Percentiles rank a stretch among this genome's conserved stretches.
Evolutionary conservation across 2,888 invertebrate genomes (phyloP).

Genomic region (Sialis lutaria): DNA sequence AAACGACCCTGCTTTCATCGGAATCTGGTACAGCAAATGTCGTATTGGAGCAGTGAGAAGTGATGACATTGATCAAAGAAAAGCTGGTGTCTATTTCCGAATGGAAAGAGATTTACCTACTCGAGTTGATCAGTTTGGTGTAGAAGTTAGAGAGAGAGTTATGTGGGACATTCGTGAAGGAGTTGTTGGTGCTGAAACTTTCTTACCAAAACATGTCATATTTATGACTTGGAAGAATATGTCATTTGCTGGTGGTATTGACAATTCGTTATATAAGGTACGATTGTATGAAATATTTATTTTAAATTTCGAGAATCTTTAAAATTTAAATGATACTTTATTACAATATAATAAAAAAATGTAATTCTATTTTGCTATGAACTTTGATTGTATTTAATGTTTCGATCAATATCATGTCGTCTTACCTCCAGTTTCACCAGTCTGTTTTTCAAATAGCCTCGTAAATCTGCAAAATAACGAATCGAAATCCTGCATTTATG

Average conservation of each 20-base stretch:
- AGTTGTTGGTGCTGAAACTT: constrained; percentile 79
- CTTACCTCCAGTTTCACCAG: too few relatives aligned
- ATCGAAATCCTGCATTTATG: too few relatives aligned
- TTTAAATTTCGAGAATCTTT: too few relatives aligned
- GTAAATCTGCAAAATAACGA: too few relatives aligned
- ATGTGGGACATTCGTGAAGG: constrained; percentile 82
- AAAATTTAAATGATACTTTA: too few relatives aligned
- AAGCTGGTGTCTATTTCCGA: constrained; percentile 68
- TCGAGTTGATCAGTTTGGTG: constrained; percentile 66
- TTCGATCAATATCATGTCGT: too few relatives aligned
- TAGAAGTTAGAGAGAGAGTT: constrained; percentile 68
- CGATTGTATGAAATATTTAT: too few relatives aligned
- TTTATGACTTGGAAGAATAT: constrained; percentile 94
- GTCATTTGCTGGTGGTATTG: constrained; percentile 78
- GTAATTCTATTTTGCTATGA: too few relatives aligned
- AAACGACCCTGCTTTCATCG: constrained; percentile 85
- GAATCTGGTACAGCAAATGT: constrained; percentile 82
- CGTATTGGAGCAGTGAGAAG: constrained; percentile 55
- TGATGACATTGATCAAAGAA: constrained; percentile 57
- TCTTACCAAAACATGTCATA: constrained; percentile 77
- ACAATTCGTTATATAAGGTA: constrained; percentile 41
- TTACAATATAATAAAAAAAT: too few relatives aligned
- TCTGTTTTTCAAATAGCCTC: too few relatives aligned
- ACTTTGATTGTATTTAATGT: too few relatives aligned
- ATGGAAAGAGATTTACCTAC: constrained; percentile 50